A percentile compares a stretch with the other conserved stretches of the same genome.
These are phyloP conservation scores for Rhinogobio ventralis DNA, from an alignment of 2,797 vertebrate genomes.

Conservation along the genomic window DNA sequence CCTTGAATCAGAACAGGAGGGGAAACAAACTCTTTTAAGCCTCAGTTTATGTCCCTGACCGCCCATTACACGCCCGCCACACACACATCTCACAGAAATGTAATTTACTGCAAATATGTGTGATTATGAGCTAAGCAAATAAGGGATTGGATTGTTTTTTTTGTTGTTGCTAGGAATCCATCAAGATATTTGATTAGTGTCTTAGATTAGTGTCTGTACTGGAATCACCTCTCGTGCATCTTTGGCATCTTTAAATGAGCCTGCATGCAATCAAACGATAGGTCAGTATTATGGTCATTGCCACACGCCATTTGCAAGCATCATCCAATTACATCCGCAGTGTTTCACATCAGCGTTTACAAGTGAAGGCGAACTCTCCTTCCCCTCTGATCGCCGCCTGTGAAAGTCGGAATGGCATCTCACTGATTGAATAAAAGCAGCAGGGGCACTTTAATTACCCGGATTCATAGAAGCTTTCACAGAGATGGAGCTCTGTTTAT, in stretches of 20 bases:
- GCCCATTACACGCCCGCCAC: background rate
- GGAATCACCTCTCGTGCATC: background rate
- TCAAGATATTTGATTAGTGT: slow-evolving; percentile 41
- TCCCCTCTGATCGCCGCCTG: slow-evolving; percentile 33
- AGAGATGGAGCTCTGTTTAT: slow-evolving; percentile 27
- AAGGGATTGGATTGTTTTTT: background rate
- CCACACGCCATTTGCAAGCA: slow-evolving; percentile 27
- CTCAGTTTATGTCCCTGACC: background rate
- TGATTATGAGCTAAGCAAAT: slow-evolving; percentile 34
- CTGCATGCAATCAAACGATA: background rate
- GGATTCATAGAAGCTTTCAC: slow-evolving; percentile 30
- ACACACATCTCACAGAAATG: background rate
- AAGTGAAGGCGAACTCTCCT: slow-evolving; percentile 29
- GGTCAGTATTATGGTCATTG: slow-evolving; percentile 45
- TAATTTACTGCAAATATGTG: slow-evolving; percentile 14
- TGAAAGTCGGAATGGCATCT: slow-evolving; percentile 40
- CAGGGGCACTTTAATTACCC: slow-evolving; percentile 48
- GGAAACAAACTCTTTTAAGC: background rate
- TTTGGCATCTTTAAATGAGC: slow-evolving; percentile 33
- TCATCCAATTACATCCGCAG: slow-evolving; percentile 23
- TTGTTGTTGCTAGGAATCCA: background rate
- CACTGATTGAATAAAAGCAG: slow-evolving; percentile 45
- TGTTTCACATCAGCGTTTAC: slow-evolving; percentile 37
- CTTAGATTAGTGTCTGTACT: background rate
- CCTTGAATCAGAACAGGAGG: background rate